Percentiles rank a stretch among this genome's conserved stretches.
phyloP scores from a whole-genome alignment of 1,140 invertebrate genomes.

The Caenorhabditis remanei region DNA sequence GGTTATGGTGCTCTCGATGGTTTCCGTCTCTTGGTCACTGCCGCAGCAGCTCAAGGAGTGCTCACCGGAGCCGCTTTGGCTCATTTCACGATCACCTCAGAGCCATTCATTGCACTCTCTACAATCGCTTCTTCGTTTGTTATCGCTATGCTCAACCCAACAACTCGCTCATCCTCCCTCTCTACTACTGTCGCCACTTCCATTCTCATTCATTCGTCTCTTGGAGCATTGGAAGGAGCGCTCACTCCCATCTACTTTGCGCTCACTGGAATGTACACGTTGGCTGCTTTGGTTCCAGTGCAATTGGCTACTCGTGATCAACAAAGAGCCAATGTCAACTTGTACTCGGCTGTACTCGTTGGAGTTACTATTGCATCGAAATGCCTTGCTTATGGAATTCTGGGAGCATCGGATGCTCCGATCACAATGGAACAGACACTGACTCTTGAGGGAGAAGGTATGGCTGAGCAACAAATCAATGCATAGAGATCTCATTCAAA shows the following conservation, averaged over 20 bases:
- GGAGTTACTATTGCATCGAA: not conserved
- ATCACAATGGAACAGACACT: not conserved
- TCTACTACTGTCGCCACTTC: slow-evolving; percentile 6
- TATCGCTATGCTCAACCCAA: slow-evolving; percentile 21
- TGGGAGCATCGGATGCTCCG: not conserved
- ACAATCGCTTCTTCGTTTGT: slow-evolving; percentile 12
- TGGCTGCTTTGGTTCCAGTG: slow-evolving; percentile 2
- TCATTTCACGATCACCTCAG: not conserved
- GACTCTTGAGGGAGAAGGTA: not conserved
- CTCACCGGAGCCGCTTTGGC: slow-evolving; percentile 8
- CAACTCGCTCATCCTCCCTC: not conserved
- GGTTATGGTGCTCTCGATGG: slow-evolving; percentile 33
- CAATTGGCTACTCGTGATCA: slow-evolving; percentile 39
- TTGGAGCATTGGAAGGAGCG: slow-evolving; percentile 6
- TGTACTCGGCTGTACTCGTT: slow-evolving; percentile 21
- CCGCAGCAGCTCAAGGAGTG: slow-evolving; percentile 9
- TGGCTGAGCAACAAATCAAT: not conserved
- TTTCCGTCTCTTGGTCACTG: slow-evolving; percentile 3
- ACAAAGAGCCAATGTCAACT: slow-evolving; percentile 11
- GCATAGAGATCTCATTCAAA: not conserved
- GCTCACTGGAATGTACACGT: slow-evolving; percentile 14
- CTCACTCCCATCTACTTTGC: slow-evolving; percentile 7
- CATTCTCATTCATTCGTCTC: not conserved
- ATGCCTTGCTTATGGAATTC: slow-evolving; percentile 25
- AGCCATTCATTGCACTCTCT: slow-evolving; percentile 27